Percentiles rank a stretch among this genome's conserved stretches.
Conservation (phyloP, 2,888 invertebrate genomes). For the Seira ritae region DNA sequence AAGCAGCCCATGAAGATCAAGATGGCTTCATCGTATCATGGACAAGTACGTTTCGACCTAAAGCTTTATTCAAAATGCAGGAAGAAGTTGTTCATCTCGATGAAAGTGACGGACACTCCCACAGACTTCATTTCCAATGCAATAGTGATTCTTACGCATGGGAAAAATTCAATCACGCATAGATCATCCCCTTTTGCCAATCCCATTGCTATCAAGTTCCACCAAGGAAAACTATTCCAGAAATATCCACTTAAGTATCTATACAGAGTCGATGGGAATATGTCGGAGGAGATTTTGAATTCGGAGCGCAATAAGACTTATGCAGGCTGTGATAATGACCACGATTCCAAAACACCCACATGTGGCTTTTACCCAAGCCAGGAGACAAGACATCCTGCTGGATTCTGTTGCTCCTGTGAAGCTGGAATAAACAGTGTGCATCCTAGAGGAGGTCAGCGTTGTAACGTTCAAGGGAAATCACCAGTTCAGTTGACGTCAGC, state of each 20-base stretch:
- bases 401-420: conserved; percentile 42
- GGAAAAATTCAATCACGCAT: conserved; percentile 28
- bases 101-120: conserved; percentile 26
- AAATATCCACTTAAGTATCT: conserved; percentile 25
- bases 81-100: conserved; percentile 33
- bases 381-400: not conserved
- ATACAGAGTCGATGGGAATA: conserved; percentile 34
- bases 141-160: conserved; percentile 17
- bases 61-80: conserved; percentile 42
- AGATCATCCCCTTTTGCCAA: conserved; percentile 31
- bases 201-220: conserved; percentile 37
- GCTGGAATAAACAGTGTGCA: conserved; percentile 19
- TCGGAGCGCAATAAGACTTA: conserved; percentile 25
- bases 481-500: conserved; percentile 33
- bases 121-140: conserved; percentile 26
- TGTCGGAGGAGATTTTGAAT: conserved; percentile 44
- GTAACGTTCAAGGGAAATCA: conserved; percentile 28
- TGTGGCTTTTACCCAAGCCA: conserved; percentile 14
- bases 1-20: not conserved
- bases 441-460: conserved; percentile 38
- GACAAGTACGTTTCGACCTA: conserved; percentile 16
- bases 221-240: conserved; percentile 21
- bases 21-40: not conserved
- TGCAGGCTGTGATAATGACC: conserved; percentile 1
- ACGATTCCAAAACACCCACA: not conserved